phyloP scores from a whole-genome alignment of 2,888 invertebrate species.

The Erynnis tages region DNA sequence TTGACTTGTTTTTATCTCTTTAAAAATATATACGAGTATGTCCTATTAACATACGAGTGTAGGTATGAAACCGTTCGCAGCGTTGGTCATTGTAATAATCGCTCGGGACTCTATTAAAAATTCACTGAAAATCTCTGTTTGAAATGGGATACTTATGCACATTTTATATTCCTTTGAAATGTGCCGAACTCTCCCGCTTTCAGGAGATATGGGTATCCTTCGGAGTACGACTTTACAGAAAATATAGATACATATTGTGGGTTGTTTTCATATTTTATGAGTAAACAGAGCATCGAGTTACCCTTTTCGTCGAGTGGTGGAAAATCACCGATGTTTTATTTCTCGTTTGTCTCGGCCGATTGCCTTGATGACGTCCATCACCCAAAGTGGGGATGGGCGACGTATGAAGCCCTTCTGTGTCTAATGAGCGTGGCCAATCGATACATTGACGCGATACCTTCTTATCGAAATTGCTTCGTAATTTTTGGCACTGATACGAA shows the following conservation, averaged over 20 bases:
- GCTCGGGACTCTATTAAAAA: background rate
- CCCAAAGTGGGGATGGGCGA: slow-evolving; percentile 19
- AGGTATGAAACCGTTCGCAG: too few relatives aligned
- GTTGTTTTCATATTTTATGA: slow-evolving; percentile 13
- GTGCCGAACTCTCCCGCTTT: slow-evolving; percentile 8
- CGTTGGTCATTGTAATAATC: background rate
- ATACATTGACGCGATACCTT: slow-evolving; percentile 40
- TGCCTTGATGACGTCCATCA: slow-evolving; percentile 16
- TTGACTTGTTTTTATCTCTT: too few relatives aligned
- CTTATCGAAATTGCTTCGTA: background rate
- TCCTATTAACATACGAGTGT: too few relatives aligned
- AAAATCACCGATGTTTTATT: slow-evolving; percentile 20
- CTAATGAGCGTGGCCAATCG: slow-evolving; percentile 52
- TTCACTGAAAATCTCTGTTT: slow-evolving; percentile 3
- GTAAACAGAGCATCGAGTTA: slow-evolving; percentile 3
- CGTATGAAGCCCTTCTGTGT: slow-evolving; percentile 47
- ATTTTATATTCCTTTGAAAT: slow-evolving; percentile 26
- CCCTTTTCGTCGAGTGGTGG: slow-evolving; percentile 12
- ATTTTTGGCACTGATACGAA: background rate
- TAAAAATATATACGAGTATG: too few relatives aligned
- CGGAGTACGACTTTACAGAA: slow-evolving; percentile 6
- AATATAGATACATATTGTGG: slow-evolving; percentile 7
- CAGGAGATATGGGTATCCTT: background rate
- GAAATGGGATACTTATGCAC: slow-evolving; percentile 11
- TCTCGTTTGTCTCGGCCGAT: slow-evolving; percentile 4